A percentile compares a stretch with the other conserved stretches of the same genome.
phyloP scores from a whole-genome alignment of 92 coral and sea anemone genomes.

The Phenganax subtilis region DNA sequence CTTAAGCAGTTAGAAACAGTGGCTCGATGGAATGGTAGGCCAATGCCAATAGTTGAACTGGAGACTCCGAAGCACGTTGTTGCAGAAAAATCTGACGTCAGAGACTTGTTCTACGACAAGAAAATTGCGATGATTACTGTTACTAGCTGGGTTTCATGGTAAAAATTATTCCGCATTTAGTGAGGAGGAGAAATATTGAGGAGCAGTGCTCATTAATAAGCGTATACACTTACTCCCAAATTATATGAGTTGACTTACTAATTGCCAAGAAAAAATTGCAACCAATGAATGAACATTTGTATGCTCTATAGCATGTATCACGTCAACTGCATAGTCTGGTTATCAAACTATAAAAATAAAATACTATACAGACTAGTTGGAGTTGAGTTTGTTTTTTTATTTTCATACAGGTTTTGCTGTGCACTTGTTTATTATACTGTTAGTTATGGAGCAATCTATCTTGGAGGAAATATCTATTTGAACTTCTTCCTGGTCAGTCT shows the following conservation, averaged over 20 bases:
- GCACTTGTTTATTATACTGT: neutral
- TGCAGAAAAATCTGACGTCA: neutral
- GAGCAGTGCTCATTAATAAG: too few relatives aligned
- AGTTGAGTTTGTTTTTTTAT: neutral
- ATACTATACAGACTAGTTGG: too few relatives aligned
- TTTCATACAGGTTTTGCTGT: neutral
- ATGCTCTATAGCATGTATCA: too few relatives aligned
- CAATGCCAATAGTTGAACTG: neutral
- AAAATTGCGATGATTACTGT: neutral
- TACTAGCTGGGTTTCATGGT: neutral
- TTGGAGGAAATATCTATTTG: slow-evolving; percentile 2
- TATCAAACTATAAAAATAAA: too few relatives aligned
- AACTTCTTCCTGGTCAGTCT: neutral
- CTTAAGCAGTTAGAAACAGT: neutral
- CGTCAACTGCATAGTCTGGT: too few relatives aligned
- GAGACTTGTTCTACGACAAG: neutral
- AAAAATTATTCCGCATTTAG: neutral
- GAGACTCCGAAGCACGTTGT: neutral
- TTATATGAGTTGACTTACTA: too few relatives aligned
- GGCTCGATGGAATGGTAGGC: neutral
- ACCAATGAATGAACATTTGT: too few relatives aligned
- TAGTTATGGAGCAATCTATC: neutral
- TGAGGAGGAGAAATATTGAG: too few relatives aligned
- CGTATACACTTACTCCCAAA: too few relatives aligned
- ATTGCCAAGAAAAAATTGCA: neutral